These are phyloP conservation scores for Columba livia DNA, from an alignment of 2,113 vertebrate species.

Conservation along the genomic window DNA sequence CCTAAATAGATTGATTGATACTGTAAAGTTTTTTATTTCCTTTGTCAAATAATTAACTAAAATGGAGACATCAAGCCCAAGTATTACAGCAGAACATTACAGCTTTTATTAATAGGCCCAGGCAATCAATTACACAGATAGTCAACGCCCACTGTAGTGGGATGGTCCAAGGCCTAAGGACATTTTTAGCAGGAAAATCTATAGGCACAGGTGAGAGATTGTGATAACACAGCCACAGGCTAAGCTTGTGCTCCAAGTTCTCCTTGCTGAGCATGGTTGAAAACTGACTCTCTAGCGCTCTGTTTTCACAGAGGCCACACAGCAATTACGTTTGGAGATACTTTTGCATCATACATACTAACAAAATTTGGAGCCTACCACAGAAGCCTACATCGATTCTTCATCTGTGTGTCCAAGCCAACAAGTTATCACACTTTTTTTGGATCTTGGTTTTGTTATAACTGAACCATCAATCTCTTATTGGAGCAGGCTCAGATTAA, in stretches of 20 bases:
- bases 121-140: not conserved
- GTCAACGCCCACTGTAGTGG: not conserved
- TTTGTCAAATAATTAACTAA: not conserved
- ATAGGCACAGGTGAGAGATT: not conserved
- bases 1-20: not conserved
- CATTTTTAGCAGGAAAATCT: not conserved
- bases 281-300: not conserved
- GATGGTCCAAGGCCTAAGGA: not conserved
- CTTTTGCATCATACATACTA: not conserved
- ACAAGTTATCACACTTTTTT: not conserved
- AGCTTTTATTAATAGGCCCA: not conserved
- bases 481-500: constrained; percentile 6
- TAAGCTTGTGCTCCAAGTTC: not conserved
- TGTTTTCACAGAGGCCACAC: not conserved
- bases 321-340: not conserved
- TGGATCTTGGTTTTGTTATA: not conserved
- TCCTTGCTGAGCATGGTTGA: not conserved
- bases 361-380: not conserved
- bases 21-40: not conserved
- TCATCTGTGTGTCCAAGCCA: not conserved
- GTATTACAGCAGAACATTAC: not conserved
- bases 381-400: not conserved
- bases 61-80: not conserved
- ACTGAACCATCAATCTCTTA: constrained; percentile 3
- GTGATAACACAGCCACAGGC: not conserved